phyloP scores from a whole-genome alignment of 2,888 invertebrate species.

The Adelognathus sp. region DNA sequence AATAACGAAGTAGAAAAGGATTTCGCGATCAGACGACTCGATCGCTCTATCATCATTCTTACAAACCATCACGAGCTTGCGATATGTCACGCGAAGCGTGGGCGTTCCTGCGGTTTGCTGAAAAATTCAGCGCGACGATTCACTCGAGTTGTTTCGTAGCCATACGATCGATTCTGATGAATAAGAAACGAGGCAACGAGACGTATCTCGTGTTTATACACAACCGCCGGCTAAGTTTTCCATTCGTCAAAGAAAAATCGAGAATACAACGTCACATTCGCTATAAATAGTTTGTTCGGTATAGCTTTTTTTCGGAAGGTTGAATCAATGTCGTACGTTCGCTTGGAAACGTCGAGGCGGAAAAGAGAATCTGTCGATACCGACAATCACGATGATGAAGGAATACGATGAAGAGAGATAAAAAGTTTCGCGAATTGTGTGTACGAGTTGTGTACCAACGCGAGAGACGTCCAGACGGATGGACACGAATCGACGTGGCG shows the following conservation, averaged over 20 bases:
- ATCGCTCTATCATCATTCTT: neutral
- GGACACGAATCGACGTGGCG: slow-evolving; percentile 56
- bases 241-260: neutral
- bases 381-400: slow-evolving; percentile 32
- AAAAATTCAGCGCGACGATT: slow-evolving; percentile 31
- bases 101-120: slow-evolving; percentile 51
- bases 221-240: slow-evolving; percentile 70
- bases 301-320: no score
- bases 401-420: slow-evolving; percentile 32
- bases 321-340: no score
- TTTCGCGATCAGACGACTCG: neutral
- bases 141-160: slow-evolving; percentile 17
- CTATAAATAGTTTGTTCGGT: no score
- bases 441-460: slow-evolving; percentile 21
- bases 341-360: no score
- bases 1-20: neutral
- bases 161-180: slow-evolving; percentile 44
- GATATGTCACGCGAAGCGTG: slow-evolving; percentile 53
- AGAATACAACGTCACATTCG: no score
- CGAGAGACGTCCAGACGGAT: slow-evolving; percentile 47
- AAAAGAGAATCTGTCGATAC: slow-evolving; percentile 38
- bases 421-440: slow-evolving; percentile 32
- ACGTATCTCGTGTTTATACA: slow-evolving; percentile 37
- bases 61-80: slow-evolving; percentile 48
- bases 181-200: slow-evolving; percentile 45